phyloP scores from a whole-genome alignment of 1,140 invertebrate species.

The Tenebrio molitor region DNA sequence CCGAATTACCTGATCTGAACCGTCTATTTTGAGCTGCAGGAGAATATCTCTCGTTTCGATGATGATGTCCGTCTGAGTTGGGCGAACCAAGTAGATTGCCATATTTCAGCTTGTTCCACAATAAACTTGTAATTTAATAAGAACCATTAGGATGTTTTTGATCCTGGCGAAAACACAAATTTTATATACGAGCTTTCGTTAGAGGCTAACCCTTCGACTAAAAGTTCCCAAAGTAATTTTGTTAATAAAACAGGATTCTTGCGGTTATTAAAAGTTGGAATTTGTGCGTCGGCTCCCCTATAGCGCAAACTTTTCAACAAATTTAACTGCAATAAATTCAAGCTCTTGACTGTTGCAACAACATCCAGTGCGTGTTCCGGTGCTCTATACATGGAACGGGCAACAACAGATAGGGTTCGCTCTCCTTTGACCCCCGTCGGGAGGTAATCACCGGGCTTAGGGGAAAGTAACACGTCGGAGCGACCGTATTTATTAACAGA shows the following conservation, averaged over 20 bases:
- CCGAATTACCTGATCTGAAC: neutral
- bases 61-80: too few species aligned
- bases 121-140: too few species aligned
- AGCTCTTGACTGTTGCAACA: constrained; percentile 28
- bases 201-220: constrained; percentile 14
- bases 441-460: constrained; percentile 38
- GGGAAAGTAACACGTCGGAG: constrained; percentile 38
- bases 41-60: too few species aligned
- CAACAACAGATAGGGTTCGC: constrained; percentile 37
- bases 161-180: neutral
- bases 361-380: constrained; percentile 37
- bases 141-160: too few species aligned
- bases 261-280: constrained; percentile 34
- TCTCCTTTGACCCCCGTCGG: constrained; percentile 18
- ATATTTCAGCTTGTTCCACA: too few species aligned
- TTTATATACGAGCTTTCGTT: constrained; percentile 13
- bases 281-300: constrained; percentile 4
- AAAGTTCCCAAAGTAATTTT: constrained; percentile 34
- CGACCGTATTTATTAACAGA: constrained; percentile 39
- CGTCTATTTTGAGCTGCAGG: too few species aligned
- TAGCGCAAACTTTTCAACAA: constrained; percentile 28
- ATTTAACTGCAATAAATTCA: constrained; percentile 41
- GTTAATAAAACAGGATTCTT: constrained; percentile 36
- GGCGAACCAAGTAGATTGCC: too few species aligned
- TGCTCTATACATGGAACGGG: constrained; percentile 23